Evolutionary conservation across 2,797 vertebrate genomes (phyloP).

Genomic region (Microtus californicus): DNA sequence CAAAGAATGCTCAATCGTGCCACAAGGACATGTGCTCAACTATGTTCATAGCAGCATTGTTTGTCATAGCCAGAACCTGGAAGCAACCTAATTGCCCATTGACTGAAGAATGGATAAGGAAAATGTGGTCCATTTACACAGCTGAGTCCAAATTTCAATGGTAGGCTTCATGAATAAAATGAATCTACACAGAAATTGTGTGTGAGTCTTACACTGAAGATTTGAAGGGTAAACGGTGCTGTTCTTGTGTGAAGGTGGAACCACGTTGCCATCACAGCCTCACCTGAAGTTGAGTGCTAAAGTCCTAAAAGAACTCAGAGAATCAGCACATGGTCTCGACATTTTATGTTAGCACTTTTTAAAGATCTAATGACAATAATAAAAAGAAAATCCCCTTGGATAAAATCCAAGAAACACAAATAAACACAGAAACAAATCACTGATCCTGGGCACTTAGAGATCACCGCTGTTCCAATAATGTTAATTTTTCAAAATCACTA

Average conservation of each 20-base stretch:
- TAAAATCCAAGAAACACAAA: conserved; percentile 42
- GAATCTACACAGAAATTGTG: neutral
- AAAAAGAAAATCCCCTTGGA: neutral
- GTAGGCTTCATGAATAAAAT: neutral
- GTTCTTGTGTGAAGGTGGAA: neutral
- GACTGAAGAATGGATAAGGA: no score
- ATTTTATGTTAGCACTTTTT: conserved; percentile 52
- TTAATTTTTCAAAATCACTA: neutral
- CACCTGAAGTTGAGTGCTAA: neutral
- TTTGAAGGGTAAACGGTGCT: neutral
- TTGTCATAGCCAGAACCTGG: no score
- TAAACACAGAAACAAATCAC: conserved; percentile 24
- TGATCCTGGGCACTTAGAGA: neutral
- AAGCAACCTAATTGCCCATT: no score
- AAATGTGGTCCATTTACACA: no score
- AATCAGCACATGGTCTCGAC: neutral
- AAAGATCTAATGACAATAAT: conserved; percentile 26
- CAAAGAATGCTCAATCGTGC: no score
- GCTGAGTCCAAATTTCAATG: neutral
- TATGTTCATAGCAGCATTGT: no score
- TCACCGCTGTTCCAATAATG: neutral
- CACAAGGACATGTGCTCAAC: no score
- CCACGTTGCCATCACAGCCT: neutral
- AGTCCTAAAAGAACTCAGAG: neutral
- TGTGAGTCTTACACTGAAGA: neutral